Base-by-base conservation (phyloP, 2,888 invertebrate genomes). In the Sminthurides aquaticus region DNA sequence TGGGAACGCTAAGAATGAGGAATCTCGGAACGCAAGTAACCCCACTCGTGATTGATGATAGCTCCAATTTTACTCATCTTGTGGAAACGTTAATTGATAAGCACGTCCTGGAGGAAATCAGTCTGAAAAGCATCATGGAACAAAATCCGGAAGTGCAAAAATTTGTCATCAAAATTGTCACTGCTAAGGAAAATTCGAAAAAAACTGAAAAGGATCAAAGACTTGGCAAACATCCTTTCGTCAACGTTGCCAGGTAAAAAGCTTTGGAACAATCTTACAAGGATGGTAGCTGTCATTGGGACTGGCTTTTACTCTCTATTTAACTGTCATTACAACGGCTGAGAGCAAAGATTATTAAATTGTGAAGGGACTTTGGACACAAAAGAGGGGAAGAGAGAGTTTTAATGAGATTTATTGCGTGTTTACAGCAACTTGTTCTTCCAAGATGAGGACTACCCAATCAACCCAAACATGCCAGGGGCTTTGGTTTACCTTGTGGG, bases 201-300 rank as follows among this genome's bases (percentile, higher is more conserved):
- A 22, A 20, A 15, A 20, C 20, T 52, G 22, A 52, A 8, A 52
- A 22, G 20, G 20, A n/a, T n/a, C n/a, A n/a, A n/a, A n/a, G n/a
- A n/a, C n/a, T n/a, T n/a, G n/a, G n/a, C n/a, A n/a, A 15, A 15
- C 65, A 65, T 57, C 65, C 65, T 25, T 65, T 65, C 48, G 26
- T 65, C 24, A n/a, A 49, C 29, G 60, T 57, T 56, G 65, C 65
- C 3, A 60, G 65, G 65, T 65, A 29, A 48, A 8, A 48, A 22
- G 48, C n/a, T 8, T 11, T 58, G 20, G 20, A 48, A 24, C 15
- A 34, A 34, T 34, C 29, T 3, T 20, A n/a, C 8, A 43, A 43
- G 43, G 43, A 11, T 18, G 8, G 8, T 18, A 43, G 43, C 8
- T n/a, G n/a, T n/a, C n/a, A n/a, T n/a, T n/a, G n/a, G n/a, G n/a